A percentile compares a stretch with the other conserved stretches of the same genome.
Evolutionary conservation across 2,888 invertebrate species (phyloP).

Genomic region (Tinea semifulvella): DNA sequence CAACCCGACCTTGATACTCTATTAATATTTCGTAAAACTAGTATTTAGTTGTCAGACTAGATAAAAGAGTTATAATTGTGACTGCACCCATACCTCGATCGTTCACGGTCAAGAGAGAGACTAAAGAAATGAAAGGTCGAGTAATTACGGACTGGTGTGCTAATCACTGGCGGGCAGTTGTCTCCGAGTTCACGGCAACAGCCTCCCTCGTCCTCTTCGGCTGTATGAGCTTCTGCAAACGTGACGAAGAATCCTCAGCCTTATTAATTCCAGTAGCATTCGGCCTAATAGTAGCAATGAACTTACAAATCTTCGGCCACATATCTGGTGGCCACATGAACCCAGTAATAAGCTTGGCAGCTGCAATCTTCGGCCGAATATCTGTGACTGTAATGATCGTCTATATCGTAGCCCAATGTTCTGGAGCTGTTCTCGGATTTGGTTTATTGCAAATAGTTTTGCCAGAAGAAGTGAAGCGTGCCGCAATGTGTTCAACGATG

Average conservation of each 20-base stretch:
- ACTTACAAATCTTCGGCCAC: conserved; percentile 79
- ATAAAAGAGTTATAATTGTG: not conserved
- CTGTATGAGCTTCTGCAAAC: conserved; percentile 74
- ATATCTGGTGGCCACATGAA: conserved; percentile 82
- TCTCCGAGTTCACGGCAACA: conserved; percentile 75
- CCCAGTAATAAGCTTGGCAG: conserved; percentile 76
- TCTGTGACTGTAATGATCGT: conserved; percentile 63
- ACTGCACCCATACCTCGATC: not conserved
- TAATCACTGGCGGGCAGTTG: conserved; percentile 38
- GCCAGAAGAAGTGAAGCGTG: conserved; percentile 36
- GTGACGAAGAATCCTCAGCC: conserved; percentile 42
- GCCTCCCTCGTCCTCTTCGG: conserved; percentile 74
- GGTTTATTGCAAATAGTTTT: conserved; percentile 66
- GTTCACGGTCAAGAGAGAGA: not conserved
- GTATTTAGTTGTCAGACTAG: not conserved
- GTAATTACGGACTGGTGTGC: conserved; percentile 16
- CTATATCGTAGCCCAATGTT: conserved; percentile 71
- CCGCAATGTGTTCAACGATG: conserved; percentile 70
- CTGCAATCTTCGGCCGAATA: conserved; percentile 66
- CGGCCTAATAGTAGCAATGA: conserved; percentile 73
- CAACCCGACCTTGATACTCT: not conserved
- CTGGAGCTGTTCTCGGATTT: conserved; percentile 75
- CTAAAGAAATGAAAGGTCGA: not conserved
- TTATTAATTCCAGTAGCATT: conserved; percentile 68
- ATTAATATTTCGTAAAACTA: not conserved